Percentiles rank a stretch among this genome's conserved stretches.
phyloP scores from a whole-genome alignment of 1,140 invertebrate species.

The Sycophaga agraensis region DNA sequence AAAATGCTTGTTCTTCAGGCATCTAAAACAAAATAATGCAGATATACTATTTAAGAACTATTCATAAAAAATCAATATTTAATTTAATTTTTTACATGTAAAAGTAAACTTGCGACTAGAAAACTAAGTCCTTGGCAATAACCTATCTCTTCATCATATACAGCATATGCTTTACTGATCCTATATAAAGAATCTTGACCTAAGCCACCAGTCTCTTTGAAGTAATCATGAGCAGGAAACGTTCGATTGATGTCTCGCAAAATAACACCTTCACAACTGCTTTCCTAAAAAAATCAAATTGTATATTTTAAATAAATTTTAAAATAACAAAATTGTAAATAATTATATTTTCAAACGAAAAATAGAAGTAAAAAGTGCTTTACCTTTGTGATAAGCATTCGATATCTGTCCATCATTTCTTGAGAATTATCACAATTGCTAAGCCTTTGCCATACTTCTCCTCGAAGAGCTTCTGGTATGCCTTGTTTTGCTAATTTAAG shows the following conservation, averaged over 20 bases:
- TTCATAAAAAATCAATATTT: not conserved
- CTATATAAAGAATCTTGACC: constrained; percentile 95
- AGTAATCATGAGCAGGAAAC: constrained; percentile 98
- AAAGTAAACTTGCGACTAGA: constrained; percentile 87
- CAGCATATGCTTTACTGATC: constrained; percentile 95
- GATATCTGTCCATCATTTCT: constrained; percentile 89
- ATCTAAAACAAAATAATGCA: constrained; percentile 68
- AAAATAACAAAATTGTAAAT: not conserved
- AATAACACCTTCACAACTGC: constrained; percentile 88
- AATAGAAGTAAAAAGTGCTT: not conserved
- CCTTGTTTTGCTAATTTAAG: constrained; percentile 79
- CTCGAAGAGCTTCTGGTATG: constrained; percentile 92
- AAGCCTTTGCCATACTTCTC: constrained; percentile 96
- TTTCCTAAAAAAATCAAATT: constrained; percentile 65
- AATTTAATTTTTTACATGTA: constrained; percentile 77
- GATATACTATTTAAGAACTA: not conserved
- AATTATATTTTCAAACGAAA: not conserved
- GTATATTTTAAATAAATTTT: not conserved
- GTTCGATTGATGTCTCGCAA: constrained; percentile 95
- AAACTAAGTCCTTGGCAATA: constrained; percentile 99
- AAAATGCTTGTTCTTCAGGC: constrained; percentile 99
- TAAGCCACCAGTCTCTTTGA: constrained; percentile 85
- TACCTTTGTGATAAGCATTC: constrained; percentile 88
- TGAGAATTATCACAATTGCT: constrained; percentile 81
- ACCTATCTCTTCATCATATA: constrained; percentile 95